A percentile compares a stretch with the other conserved stretches of the same genome.
Conservation (phyloP, 2,888 invertebrate species). For the Catotricha subobsoleta region DNA sequence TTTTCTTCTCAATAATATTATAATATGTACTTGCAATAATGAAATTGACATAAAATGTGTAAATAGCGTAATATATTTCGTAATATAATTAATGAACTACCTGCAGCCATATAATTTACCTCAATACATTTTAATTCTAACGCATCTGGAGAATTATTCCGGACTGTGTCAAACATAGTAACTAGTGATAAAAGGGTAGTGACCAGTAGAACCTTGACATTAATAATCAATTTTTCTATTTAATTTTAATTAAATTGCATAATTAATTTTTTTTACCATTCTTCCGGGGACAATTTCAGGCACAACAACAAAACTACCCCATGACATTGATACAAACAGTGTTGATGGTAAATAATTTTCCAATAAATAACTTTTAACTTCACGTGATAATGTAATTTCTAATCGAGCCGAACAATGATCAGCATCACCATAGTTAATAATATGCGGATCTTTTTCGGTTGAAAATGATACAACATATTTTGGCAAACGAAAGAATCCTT, state of each 20-base stretch:
- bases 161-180: constrained; percentile 48
- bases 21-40: background rate
- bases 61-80: background rate
- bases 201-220: constrained; percentile 34
- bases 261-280: constrained; percentile 24
- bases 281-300: constrained; percentile 46
- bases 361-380: constrained; percentile 40
- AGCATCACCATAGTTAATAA: constrained; percentile 44
- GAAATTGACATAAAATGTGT: background rate
- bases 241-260: background rate
- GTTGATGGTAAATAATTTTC: constrained; percentile 46
- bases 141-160: constrained; percentile 45
- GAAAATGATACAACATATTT: constrained; percentile 45
- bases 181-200: constrained; percentile 43
- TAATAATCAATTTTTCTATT: background rate
- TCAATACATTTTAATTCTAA: constrained; percentile 44
- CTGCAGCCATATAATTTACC: constrained; percentile 13
- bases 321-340: constrained; percentile 44
- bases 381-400: constrained; percentile 40
- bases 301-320: constrained; percentile 48
- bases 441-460: constrained; percentile 40
- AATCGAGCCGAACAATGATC: constrained; percentile 42
- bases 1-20: too few species aligned
- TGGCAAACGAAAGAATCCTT: constrained; percentile 37
- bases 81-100: background rate